Base-by-base conservation (phyloP, 2,797 vertebrate species). In the Nannoperca obscura region DNA sequence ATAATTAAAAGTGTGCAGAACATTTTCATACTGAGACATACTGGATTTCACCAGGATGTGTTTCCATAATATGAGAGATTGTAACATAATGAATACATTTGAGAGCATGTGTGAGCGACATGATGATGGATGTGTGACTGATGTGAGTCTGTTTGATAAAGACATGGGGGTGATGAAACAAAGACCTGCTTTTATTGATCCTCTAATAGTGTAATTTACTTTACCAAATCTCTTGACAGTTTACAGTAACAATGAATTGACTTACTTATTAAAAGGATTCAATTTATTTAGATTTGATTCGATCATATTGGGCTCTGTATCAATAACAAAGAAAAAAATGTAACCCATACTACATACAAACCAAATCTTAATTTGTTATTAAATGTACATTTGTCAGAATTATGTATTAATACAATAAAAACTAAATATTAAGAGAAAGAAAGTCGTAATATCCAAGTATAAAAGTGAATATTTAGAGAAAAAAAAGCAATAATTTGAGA, bases 91-190 rank as follows among this genome's bases (percentile, higher is more conserved):
- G 24, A 27, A 27, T 27, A 27, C 24, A 27, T 27, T 27, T 27
- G 24, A 27, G 9, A 13, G n/a, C 7, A 8, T n/a, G 13, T 24
- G 30, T 30, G 19, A 59, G 10, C 27, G 27, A 36, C 12, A 14
- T 24, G 17, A 32, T 34, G 34, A 67, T 63, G 71, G 24, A 42
- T 53, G 52, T 20, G 17, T 30, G 40, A 13, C 24, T 20, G 32
- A 19, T 32, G n/a, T 62, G 50, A 58, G 4, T 20, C 27, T n/a
- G 30, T 62, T 36, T 63, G 40, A 71, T 71, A 15, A 62, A 49
- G 42, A 0, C 5, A 52, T 19, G 40, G 47, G 19, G 57, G 46
- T 14, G 14, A 75, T 47, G 19, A 15, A 50, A 54, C 17, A 70
- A 30, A 59, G 6, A 22, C 7, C 24, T 17, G 52, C 20, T 59